Evolutionary conservation across 2,888 invertebrate genomes (phyloP).

Genomic region (Tubulanus polymorphus): DNA sequence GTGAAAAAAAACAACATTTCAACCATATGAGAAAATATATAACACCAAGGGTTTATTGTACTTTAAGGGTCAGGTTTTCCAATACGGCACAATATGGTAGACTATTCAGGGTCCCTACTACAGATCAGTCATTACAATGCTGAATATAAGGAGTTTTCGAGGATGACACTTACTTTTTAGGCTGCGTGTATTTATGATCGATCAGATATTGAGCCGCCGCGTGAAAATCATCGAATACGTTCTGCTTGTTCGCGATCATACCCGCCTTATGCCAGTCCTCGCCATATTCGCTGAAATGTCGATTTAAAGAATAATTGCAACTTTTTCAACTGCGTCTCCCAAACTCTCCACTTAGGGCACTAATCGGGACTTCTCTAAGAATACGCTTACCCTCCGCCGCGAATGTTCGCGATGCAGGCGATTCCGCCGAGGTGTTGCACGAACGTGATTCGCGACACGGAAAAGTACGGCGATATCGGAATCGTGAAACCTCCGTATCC

Average conservation of each 20-base stretch:
- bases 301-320: background rate
- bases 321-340: too few species aligned
- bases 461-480: conserved; percentile 84
- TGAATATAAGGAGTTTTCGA: too few species aligned
- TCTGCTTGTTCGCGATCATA: conserved; percentile 86
- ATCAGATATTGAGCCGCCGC: conserved; percentile 85
- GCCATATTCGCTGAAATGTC: conserved; percentile 78
- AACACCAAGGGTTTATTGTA: too few species aligned
- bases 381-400: conserved; percentile 82
- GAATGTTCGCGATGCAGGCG: conserved; percentile 86
- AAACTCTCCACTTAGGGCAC: too few species aligned
- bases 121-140: too few species aligned
- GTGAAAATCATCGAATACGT: conserved; percentile 95
- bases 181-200: conserved; percentile 71
- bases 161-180: conserved; percentile 57
- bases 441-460: conserved; percentile 79
- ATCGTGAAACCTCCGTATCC: conserved; percentile 98
- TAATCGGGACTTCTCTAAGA: too few species aligned
- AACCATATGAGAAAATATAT: too few species aligned
- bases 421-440: conserved; percentile 85
- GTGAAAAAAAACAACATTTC: conserved; percentile 20
- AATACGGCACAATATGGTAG: too few species aligned
- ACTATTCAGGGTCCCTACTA: too few species aligned
- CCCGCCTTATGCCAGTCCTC: conserved; percentile 93
- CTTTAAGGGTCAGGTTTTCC: too few species aligned